These are phyloP conservation scores for Aeoliscus strigatus DNA, from an alignment of 2,797 vertebrate genomes.

Conservation along the genomic window DNA sequence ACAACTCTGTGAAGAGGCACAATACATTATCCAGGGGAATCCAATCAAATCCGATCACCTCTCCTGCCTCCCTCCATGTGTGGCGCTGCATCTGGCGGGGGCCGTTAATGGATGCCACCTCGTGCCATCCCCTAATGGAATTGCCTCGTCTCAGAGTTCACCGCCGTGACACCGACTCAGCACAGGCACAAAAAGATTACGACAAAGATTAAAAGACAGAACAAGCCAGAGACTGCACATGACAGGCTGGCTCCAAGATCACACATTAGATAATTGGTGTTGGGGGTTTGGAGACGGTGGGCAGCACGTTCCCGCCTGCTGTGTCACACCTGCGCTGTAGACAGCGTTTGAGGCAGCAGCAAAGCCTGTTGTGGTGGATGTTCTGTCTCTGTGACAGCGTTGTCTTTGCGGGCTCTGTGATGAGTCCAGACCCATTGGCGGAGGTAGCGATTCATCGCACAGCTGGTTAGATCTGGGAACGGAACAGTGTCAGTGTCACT, in stretches of 20 bases:
- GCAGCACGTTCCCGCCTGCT: slow-evolving; percentile 43
- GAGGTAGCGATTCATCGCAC: slow-evolving; percentile 28
- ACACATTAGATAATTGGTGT: slow-evolving; percentile 69
- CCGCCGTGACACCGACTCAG: slow-evolving; percentile 55
- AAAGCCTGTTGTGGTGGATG: slow-evolving; percentile 36
- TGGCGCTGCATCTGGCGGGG: slow-evolving; percentile 42
- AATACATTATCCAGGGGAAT: slow-evolving; percentile 46
- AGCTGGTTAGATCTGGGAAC: slow-evolving; percentile 45
- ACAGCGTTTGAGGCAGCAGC: slow-evolving; percentile 51
- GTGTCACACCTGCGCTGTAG: slow-evolving; percentile 48
- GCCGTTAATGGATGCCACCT: slow-evolving; percentile 62
- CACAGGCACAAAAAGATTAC: slow-evolving; percentile 55
- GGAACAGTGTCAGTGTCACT: slow-evolving; percentile 10
- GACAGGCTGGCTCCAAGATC: slow-evolving; percentile 49
- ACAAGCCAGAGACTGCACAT: slow-evolving; percentile 38
- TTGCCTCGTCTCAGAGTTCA: slow-evolving; percentile 55
- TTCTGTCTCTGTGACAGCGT: slow-evolving; percentile 41
- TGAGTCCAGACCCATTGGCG: slow-evolving; percentile 25
- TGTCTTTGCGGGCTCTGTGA: slow-evolving; percentile 27
- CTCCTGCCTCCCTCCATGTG: too few relatives aligned
- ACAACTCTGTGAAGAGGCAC: slow-evolving; percentile 34
- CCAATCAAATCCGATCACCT: slow-evolving; percentile 40
- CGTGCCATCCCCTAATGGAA: slow-evolving; percentile 65
- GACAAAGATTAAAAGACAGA: slow-evolving; percentile 61
- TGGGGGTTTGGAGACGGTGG: slow-evolving; percentile 37